These are phyloP conservation scores for Rostratula benghalensis DNA, from an alignment of 2,113 vertebrate species.

Conservation along the genomic window DNA sequence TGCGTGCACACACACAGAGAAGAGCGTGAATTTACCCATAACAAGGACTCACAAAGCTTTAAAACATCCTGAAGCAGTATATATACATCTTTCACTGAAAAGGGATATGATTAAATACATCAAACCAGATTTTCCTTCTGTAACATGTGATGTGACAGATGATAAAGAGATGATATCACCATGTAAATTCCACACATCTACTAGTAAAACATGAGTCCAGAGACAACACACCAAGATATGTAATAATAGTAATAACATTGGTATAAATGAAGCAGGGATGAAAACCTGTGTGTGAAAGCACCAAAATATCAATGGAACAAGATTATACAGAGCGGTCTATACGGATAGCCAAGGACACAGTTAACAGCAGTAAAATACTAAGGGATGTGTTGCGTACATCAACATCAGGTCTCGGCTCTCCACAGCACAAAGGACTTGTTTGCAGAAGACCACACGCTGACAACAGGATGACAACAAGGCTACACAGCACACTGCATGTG, in stretches of 20 bases:
- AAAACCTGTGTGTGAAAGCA: background rate
- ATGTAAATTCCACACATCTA: background rate
- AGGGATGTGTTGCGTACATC: background rate
- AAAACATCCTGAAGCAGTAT: background rate
- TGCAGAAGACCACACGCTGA: background rate
- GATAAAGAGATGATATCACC: background rate
- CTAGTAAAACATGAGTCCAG: background rate
- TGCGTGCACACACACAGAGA: background rate
- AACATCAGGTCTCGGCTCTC: background rate
- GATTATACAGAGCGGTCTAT: background rate
- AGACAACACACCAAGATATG: background rate
- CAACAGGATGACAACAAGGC: background rate
- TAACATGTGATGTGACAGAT: background rate
- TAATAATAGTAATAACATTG: background rate
- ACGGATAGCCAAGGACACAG: background rate
- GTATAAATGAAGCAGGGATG: background rate
- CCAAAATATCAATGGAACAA: accelerated
- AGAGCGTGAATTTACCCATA: background rate
- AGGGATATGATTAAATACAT: background rate
- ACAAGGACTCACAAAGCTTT: background rate
- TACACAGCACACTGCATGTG: accelerated
- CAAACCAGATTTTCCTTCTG: background rate
- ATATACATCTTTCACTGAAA: background rate
- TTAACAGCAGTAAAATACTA: background rate
- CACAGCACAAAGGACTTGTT: background rate